These are phyloP conservation scores for Saguinus midas DNA, from an alignment of 2,113 vertebrate genomes.

Conservation along the genomic window DNA sequence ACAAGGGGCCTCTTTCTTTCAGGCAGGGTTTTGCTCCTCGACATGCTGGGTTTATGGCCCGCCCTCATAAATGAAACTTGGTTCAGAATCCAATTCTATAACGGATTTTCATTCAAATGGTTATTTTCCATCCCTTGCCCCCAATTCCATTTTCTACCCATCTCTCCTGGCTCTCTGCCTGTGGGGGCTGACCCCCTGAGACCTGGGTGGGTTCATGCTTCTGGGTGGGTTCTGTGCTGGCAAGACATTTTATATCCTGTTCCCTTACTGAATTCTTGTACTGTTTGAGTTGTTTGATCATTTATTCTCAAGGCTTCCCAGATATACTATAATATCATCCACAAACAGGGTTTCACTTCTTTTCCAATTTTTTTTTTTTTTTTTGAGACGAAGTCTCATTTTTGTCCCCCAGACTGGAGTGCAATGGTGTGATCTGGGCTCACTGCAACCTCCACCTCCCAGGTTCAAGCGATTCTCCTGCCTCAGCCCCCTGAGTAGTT, in stretches of 20 bases:
- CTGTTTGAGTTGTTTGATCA: neutral
- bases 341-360: neutral
- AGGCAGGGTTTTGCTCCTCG: slow-evolving; percentile 24
- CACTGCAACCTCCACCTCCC: too few species aligned
- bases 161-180: neutral
- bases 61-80: neutral
- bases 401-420: too few species aligned
- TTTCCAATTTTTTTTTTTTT: neutral
- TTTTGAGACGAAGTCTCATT: too few species aligned
- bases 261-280: neutral
- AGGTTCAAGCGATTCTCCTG: too few species aligned
- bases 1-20: slow-evolving; percentile 67
- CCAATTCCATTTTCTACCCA: neutral
- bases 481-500: too few species aligned
- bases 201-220: neutral
- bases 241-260: neutral
- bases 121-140: neutral
- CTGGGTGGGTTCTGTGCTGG: neutral
- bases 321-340: neutral
- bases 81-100: slow-evolving; percentile 4
- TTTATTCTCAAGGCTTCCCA: neutral
- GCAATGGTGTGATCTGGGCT: too few species aligned
- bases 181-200: neutral
- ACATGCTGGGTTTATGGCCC: neutral
- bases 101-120: slow-evolving; percentile 3